Evolutionary conservation across 2,797 vertebrate species (phyloP).

Genomic region (Pagetopsis macropterus): DNA sequence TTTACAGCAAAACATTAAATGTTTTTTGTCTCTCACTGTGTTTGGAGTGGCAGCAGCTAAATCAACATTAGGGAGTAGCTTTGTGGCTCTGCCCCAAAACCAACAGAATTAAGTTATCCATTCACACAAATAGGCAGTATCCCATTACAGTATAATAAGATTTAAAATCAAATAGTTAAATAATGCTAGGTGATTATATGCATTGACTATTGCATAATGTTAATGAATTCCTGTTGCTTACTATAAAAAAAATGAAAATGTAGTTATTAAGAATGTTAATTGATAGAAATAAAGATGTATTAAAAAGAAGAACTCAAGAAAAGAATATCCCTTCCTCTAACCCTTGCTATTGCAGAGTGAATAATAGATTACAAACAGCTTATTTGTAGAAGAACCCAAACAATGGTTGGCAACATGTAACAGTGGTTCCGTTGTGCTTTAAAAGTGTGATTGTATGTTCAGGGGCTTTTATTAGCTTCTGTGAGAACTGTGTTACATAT

Average conservation of each 20-base stretch:
- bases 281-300: too few species aligned
- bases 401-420: constrained; percentile 1
- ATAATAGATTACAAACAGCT: constrained; percentile 5
- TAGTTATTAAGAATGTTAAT: too few species aligned
- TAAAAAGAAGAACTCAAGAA: too few species aligned
- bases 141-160: neutral
- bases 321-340: too few species aligned
- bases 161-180: neutral
- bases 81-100: neutral
- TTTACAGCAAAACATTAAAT: neutral
- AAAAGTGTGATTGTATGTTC: constrained; percentile 32
- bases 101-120: too few species aligned
- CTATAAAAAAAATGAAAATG: too few species aligned
- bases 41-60: neutral
- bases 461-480: constrained; percentile 31
- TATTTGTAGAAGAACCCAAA: neutral
- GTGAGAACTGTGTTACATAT: constrained; percentile 1
- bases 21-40: neutral
- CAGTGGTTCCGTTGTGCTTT: constrained; percentile 11
- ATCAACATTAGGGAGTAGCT: neutral
- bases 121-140: neutral
- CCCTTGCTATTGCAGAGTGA: neutral
- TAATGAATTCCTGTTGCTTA: neutral
- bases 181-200: neutral
- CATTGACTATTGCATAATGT: neutral